Base-by-base conservation (phyloP, 1,140 invertebrate species). In the silkworm (Bombyx mori) region DNA sequence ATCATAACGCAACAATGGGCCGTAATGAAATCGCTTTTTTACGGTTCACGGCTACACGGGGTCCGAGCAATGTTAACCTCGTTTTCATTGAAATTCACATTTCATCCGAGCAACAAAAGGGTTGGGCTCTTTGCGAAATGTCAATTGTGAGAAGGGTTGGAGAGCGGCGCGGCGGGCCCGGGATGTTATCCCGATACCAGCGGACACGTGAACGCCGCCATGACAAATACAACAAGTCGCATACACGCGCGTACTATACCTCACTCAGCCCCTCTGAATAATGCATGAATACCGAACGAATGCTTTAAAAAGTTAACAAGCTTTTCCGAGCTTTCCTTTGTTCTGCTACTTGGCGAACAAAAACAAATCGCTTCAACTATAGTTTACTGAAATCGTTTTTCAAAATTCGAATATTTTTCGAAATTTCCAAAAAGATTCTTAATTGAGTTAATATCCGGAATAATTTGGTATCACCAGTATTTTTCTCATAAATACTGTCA, bases 261-360 rank as follows among this genome's bases (percentile, higher is more conserved):
- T 42, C 8, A 52, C 35, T 9, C 45, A 42, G n/a, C 54, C 44
- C 44, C 61, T 56, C 68, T 84, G 81, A 82, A 84, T 84, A 75
- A 82, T 79, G 66, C 76, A 84, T 84, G 77, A 82, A 72, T 8
- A 71, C 68, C 69, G 72, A 75, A 74, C 75, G 70, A 81, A 78
- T 82, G 73, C 73, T 81, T 84, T 82, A 79, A 82, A 84, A 84
- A 82, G 79, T 82, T 85, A 81, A 82, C 77, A 81, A 82, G 82
- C 69, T 82, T 81, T 81, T 77, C 77, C 74, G 71, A 77, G 77
- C 71, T 81, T 82, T 80, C 68, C 75, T 79, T 82, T 81, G 76
- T 82, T 78, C 71, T 69, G 70, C 67, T 71, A 66, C 69, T 76
- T 74, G 69, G 68, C 57, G 65, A 49, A 70, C 65, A 74, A 71